A percentile compares a stretch with the other conserved stretches of the same genome.
Conservation (phyloP, 2,113 vertebrate species). For the Ictalurus punctatus region DNA sequence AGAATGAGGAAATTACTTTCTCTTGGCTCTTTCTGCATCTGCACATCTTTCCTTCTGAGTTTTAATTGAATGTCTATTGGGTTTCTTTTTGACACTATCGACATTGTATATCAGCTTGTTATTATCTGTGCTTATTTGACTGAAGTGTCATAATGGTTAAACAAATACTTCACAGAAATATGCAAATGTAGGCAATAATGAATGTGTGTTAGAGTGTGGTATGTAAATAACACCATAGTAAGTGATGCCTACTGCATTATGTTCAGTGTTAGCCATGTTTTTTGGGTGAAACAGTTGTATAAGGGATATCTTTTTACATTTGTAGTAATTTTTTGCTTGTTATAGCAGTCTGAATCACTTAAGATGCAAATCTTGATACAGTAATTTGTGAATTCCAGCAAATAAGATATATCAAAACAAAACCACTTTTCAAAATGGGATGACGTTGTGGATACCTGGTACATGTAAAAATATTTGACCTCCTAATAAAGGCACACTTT, state of each 20-base stretch:
- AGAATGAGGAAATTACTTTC: constrained; percentile 22
- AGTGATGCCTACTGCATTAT: not conserved
- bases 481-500: no score
- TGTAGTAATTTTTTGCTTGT: not conserved
- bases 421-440: not conserved
- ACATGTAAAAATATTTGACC: not conserved
- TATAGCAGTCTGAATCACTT: not conserved
- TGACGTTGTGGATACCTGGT: not conserved
- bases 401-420: not conserved
- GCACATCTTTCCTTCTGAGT: not conserved
- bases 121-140: not conserved
- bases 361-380: not conserved
- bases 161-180: not conserved
- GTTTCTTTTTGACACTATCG: not conserved
- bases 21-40: constrained; percentile 8
- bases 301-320: not conserved
- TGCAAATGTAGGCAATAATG: not conserved
- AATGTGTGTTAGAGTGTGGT: not conserved
- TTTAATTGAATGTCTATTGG: constrained; percentile 44
- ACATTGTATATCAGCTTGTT: not conserved
- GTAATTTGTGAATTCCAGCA: not conserved
- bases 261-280: not conserved
- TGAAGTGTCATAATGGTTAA: not conserved
- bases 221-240: not conserved
- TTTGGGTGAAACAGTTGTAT: not conserved